Conservation (phyloP, 2,797 vertebrate genomes). For the Pagetopsis macropterus region DNA sequence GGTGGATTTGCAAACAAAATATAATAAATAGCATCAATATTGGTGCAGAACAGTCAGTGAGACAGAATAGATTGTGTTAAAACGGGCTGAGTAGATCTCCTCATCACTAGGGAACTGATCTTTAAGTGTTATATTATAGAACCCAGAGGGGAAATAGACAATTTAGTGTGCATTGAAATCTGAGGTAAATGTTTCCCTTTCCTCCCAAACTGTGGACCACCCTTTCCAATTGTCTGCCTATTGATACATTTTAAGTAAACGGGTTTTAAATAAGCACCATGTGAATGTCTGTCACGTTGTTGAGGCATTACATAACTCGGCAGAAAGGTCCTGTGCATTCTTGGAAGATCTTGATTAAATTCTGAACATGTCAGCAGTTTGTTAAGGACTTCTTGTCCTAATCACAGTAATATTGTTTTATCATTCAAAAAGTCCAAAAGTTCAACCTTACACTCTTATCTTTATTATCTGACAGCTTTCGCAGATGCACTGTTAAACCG, state of each 20-base stretch:
- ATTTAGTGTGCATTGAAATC: slow-evolving; percentile 1
- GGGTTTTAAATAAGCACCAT: neutral
- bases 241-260: neutral
- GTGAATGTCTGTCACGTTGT: neutral
- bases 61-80: neutral
- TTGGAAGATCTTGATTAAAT: slow-evolving; percentile 68
- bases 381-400: slow-evolving; percentile 50
- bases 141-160: neutral
- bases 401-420: slow-evolving; percentile 69
- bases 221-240: neutral
- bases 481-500: neutral
- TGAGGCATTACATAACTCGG: slow-evolving; percentile 22
- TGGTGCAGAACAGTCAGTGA: neutral
- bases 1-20: neutral
- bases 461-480: slow-evolving; percentile 39
- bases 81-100: neutral
- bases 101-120: too few relatives aligned
- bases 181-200: neutral
- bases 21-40: neutral
- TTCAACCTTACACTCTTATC: slow-evolving; percentile 69
- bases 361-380: slow-evolving; percentile 70
- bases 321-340: slow-evolving; percentile 25
- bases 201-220: neutral
- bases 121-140: neutral
- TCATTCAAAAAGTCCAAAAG: slow-evolving; percentile 63